Base-by-base conservation (phyloP, 2,888 invertebrate species). In the Drosophila mercatorum region DNA sequence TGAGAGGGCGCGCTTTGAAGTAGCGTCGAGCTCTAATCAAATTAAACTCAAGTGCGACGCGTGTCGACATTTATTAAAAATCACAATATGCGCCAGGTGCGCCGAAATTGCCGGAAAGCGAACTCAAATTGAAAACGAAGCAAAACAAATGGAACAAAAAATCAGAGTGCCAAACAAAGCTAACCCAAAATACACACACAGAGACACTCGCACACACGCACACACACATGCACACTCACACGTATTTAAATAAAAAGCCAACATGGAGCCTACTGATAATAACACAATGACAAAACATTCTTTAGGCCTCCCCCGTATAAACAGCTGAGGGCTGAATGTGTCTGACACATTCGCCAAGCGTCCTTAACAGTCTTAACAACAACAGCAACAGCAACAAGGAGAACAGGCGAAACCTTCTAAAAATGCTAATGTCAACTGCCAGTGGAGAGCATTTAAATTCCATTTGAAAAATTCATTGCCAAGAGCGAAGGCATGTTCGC, bases 361-460 rank as follows among this genome's bases (percentile, higher is more conserved):
- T 71, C 64, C 76, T 53, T 41, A 78, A 60, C 58, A 62, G 78
- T 10, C 46, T 40, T 36, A 51, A 44, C 31, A 41, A 47, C 5
- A 60, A 52, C 34, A 60, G 52, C 40, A 60, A 60, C 36, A 46
- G 38, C 46, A 57, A 22, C 43, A 56, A 7, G 11, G 10, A 1
- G 47, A 47, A 46, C 47, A 28, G 28, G 10, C 46, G 17, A 36
- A 59, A 59, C 31, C 26, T 40, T 53, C 46, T 60, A 65, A 70
- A 70, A 89, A 88, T 89, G 75, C 88, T 78, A 81, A 88, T 88
- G 86, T 83, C 85, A 85, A 83, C 88, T 81, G 83, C 75, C 80
- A 83, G 76, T 82, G 77, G 72, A 77, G 61, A 75, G 79, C 86
- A 76, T 81, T 85, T 89, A 81, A 89, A 88, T 88, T 89, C 72